Base-by-base conservation (phyloP, 1,140 invertebrate genomes). In the Penaeus vannamei region DNA sequence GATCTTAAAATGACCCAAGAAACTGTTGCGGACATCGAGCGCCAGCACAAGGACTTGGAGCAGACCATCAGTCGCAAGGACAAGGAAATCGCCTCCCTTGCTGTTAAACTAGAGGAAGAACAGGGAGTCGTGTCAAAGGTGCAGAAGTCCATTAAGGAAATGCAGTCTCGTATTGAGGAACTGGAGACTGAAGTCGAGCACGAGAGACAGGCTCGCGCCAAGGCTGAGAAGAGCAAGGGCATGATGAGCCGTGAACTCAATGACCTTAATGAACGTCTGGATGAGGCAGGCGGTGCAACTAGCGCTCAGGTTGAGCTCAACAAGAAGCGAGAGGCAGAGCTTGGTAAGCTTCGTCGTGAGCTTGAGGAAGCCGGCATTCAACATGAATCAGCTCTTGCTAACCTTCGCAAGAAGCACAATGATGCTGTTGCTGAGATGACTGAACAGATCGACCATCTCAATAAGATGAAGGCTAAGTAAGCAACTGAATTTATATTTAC, bases 11-110 rank as follows among this genome's bases (percentile, higher is more conserved):
- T 53, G 53, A 53, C 53, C 53, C 53, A 53, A 53, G 53, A 53
- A 53, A 53, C 53, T 53, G 53, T 53, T 53, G 53, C 5, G 12
- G 53, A 53, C 53, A 10, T 53, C 53, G 53, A 53, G 53, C 53
- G 53, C 53, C 53, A 53, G 53, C 53, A 53, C 17, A 53, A 53
- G 53, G 53, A 95, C 91, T 94, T 95, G 85, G 92, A 95, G n/a
- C 95, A 95, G 92, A 97, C 97, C 93, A 97, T 98, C 92, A 97
- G 98, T 94, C 96, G 97, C 94, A 99, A 99, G 94, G 98, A 99
- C 94, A 98, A 98, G 94, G 98, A 99, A 94, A 96, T 99, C 93
- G 97, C 96, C 69, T 98, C 97, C 88, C 95, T 99, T 91, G 53
- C 53, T 10, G 8, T 93, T 91, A 94, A 94, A 91, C 92, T 95